A percentile compares a stretch with the other conserved stretches of the same genome.
Evolutionary conservation across 2,888 invertebrate genomes (phyloP).

Genomic region (Sicus ferrugineus): DNA sequence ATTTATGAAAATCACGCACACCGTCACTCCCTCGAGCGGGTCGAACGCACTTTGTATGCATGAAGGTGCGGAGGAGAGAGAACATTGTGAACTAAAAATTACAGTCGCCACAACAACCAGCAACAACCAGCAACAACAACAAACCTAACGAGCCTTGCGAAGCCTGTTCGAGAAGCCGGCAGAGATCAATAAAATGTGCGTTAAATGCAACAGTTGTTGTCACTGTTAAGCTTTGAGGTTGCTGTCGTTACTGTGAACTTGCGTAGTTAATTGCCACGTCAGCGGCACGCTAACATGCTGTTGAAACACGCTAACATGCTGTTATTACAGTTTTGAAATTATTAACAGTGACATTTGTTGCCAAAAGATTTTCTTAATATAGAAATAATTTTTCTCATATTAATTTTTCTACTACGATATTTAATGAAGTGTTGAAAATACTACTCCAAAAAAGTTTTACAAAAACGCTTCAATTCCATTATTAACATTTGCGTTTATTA

Average conservation of each 20-base stretch:
- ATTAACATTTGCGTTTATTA: too few relatives aligned
- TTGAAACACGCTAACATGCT: too few relatives aligned
- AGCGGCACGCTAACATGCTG: too few relatives aligned
- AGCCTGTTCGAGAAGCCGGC: neutral
- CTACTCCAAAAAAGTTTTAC: too few relatives aligned
- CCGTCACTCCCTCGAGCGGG: neutral
- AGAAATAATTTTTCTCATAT: too few relatives aligned
- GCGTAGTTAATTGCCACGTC: too few relatives aligned
- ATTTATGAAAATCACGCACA: constrained; percentile 10
- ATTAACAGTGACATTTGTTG: too few relatives aligned
- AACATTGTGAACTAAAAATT: neutral
- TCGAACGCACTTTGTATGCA: constrained; percentile 29
- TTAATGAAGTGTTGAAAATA: too few relatives aligned
- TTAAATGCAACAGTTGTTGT: neutral
- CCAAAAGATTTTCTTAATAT: too few relatives aligned
- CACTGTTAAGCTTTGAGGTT: neutral
- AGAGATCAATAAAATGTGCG: neutral
- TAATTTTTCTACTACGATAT: too few relatives aligned
- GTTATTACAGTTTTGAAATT: too few relatives aligned
- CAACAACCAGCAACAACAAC: neutral
- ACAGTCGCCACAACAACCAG: neutral
- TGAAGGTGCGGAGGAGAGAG: constrained; percentile 42
- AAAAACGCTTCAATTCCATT: too few relatives aligned
- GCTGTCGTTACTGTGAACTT: neutral
- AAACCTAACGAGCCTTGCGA: neutral